Base-by-base conservation (phyloP, 1,140 invertebrate species). In the Hyposmocoma kahamanoa region DNA sequence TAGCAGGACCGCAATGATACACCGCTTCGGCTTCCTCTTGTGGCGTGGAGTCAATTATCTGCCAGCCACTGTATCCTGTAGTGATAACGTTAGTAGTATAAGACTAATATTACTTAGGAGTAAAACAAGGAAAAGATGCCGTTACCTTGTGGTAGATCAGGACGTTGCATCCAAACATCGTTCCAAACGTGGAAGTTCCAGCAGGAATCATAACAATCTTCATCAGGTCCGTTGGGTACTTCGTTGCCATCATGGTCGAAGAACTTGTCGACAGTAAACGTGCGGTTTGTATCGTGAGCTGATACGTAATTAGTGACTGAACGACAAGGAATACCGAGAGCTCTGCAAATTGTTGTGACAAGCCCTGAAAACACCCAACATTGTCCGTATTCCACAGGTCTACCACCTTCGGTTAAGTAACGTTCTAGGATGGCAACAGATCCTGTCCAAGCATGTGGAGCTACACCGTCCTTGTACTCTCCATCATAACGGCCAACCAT, bases 141-240 rank as follows among this genome's bases (percentile, higher is more conserved):
- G n/a, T 38, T 53, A 87, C 85, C 86, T 78, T 87, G 80, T 9
- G 93, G 92, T 18, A 95, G 80, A 74, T 95, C 94, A 6, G 92
- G 91, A 47, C 94, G 72, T 22, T 89, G 86, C 90, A 95, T 93
- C 94, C 93, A 95, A 39, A 93, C 92, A 51, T 95, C 94, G 67
- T 94, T 94, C 94, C 94, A 95, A 0, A 93, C 92, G 71, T 95
- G 94, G 87, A 94, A 96, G 80, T 95, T 95, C 94, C 92, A 91
- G 59, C 88, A 90, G 5, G 87, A 89, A 63, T 91, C 89, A 49
- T 83, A 87, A 47, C 87, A 90, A 55, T 89, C 88, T 50, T 89
- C 88, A 60, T 89, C 88, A 1, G 89, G 89, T 9, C 89, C 89
- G 41, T 88, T 87, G 11, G 87, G 86, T 11, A 93, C 88, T 68